Evolutionary conservation across 2,113 vertebrate genomes (phyloP), one percentile per base, ranked within the genome.

Genomic region (Nesospiza acunhae): DNA sequence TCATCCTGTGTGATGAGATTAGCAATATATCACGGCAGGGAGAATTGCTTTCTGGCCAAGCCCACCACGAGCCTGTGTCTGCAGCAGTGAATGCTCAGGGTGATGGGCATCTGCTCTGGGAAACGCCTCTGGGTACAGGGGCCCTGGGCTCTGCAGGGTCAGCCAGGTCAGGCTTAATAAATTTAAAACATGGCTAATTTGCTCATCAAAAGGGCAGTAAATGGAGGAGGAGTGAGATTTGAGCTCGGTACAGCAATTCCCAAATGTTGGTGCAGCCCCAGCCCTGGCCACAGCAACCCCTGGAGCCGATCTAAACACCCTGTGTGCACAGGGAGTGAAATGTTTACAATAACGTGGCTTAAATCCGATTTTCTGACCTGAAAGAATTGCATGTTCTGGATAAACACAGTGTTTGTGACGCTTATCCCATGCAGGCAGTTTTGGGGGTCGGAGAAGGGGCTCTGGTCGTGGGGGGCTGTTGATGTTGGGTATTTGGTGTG

Each of bases 1-100:
- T 89, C 75, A 69, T 96, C 78, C 84, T 74, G 5, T 77, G 78
- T 87, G 93, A 85, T 96, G 90, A 89, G 69, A 82, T 94, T 87
- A 96, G 70, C 84, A 73, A 7, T 96, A n/a, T 94, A 94, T 83
- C 28, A 2, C 74, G 62, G 26, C 58, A 39, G 0, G 2, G 75
- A 30, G 41, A 82, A 83, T 72, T 93, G 87, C 64, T 73, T 87
- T 93, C 46, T 52, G 84, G 13, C 72, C 1, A 15, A 75, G 75
- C 12, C 2, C 18, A 4, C 7, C 6, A 6, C 3, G 1, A 17
- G 60, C 52, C 46, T 4, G 44, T 28, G 52, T 30, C 23, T 30
- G 77, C 60, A 83, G 20, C 7, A 1, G 49, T 0, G 15, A 17
- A 24, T 50, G 88, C 63, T 42, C 19, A 0, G 41, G 52, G 10